Conservation (phyloP, 1,140 invertebrate genomes). For the Drosophila azteca region DNA sequence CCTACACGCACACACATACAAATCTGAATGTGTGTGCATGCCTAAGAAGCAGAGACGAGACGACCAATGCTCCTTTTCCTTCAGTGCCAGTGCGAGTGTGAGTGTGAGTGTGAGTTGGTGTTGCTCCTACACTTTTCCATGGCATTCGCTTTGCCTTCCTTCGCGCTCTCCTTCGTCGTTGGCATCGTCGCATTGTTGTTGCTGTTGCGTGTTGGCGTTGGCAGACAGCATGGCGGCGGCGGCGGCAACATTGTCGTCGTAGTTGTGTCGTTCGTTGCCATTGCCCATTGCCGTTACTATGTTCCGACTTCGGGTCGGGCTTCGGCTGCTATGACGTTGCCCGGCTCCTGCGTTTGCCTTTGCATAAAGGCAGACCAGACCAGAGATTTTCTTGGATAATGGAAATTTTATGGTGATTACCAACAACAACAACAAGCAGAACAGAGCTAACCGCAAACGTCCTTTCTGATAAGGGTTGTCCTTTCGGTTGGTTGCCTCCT, state of each 20-base stretch:
- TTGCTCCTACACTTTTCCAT: conserved; percentile 24
- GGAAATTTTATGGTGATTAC: conserved; percentile 68
- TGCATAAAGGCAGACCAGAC: conserved; percentile 45
- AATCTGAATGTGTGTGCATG: too few species aligned
- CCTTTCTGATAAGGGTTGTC: conserved; percentile 76
- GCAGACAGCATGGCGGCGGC: conserved; percentile 75
- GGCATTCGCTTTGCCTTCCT: conserved; percentile 54
- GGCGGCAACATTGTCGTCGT: conserved; percentile 30
- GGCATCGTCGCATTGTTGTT: conserved; percentile 50
- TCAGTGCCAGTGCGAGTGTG: neutral
- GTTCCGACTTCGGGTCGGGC: conserved; percentile 48
- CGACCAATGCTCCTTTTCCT: conserved; percentile 17
- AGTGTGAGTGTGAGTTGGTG: too few species aligned
- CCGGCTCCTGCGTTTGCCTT: conserved; percentile 61
- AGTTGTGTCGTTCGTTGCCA: conserved; percentile 10
- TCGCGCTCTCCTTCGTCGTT: conserved; percentile 26
- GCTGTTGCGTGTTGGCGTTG: conserved; percentile 76
- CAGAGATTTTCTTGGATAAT: conserved; percentile 33
- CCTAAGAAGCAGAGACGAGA: conserved; percentile 19
- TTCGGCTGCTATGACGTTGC: conserved; percentile 24
- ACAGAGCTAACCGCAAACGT: conserved; percentile 64
- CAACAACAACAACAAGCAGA: conserved; percentile 17
- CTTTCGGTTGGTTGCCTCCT: neutral
- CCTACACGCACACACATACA: too few species aligned
- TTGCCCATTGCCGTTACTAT: conserved; percentile 54